Conservation (phyloP, 1,140 invertebrate genomes). For the Thereuonema tuberculata region DNA sequence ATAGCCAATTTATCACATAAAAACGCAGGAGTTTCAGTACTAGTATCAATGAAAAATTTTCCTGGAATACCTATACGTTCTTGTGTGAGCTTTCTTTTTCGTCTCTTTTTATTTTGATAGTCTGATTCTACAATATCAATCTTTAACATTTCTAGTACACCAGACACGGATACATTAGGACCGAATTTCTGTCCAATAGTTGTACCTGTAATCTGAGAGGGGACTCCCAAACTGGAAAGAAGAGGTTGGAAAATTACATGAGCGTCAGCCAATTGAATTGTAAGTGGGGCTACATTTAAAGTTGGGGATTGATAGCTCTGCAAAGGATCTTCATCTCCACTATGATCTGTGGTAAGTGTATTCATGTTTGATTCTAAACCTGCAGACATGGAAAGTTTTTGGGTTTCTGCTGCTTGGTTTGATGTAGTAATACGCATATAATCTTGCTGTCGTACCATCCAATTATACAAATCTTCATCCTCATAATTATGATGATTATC, state of each 20-base stretch:
- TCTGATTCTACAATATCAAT: conserved; percentile 80
- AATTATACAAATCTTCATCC: conserved; percentile 76
- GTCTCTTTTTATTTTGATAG: conserved; percentile 26
- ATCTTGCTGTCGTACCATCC: conserved; percentile 87
- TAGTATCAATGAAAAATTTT: conserved; percentile 18
- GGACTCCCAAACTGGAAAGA: conserved; percentile 65
- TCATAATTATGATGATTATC: conserved; percentile 36
- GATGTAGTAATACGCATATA: conserved; percentile 25
- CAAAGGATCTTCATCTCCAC: conserved; percentile 21
- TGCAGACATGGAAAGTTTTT: conserved; percentile 16
- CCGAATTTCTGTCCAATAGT: conserved; percentile 65
- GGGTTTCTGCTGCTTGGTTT: conserved; percentile 26
- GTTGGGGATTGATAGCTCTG: conserved; percentile 25
- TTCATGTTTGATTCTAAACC: conserved; percentile 41
- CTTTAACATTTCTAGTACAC: conserved; percentile 67
- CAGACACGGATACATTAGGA: conserved; percentile 75
- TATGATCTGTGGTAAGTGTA: conserved; percentile 30
- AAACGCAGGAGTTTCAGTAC: conserved; percentile 68
- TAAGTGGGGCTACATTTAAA: conserved; percentile 47
- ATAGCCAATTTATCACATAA: conserved; percentile 78
- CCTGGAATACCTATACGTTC: background rate
- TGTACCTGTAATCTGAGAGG: conserved; percentile 57
- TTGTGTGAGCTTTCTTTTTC: conserved; percentile 14
- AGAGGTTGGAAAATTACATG: conserved; percentile 86
- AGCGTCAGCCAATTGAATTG: conserved; percentile 67